Base-by-base conservation (phyloP, 2,797 vertebrate genomes). In the Ambastaia sidthimunki region DNA sequence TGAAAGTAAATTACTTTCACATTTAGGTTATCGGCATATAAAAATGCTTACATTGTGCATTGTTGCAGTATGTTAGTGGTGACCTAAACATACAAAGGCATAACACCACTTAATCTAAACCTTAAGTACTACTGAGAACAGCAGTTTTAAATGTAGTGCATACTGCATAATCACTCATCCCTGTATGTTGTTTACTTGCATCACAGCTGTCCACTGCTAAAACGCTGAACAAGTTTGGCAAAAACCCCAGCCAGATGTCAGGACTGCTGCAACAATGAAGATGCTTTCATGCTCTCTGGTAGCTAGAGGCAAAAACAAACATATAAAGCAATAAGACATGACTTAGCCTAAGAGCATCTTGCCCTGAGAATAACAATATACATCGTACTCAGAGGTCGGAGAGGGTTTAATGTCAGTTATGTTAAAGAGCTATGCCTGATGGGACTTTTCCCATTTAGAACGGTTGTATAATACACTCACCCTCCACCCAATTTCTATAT, bases 291-390 rank as follows among this genome's bases (percentile, higher is more conserved):
- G 48, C 59, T 72, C 34, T 54, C 7, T 66, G 34, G 21, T 72
- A 41, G 77, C 77, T 66, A 50, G 34, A 72, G 70, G 77, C 60
- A 48, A 66, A 60, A 72, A 73, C 68, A 78, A 72, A 66, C 60
- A 73, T 69, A n/a, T 47, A 77, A 70, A 80, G 77, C 44, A 80
- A 80, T 66, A 44, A 79, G 77, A 57, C 60, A 67, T 80, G 60
- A 72, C 70, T 73, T 47, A 19, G 34, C 77, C 70, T 66, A 47
- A 80, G 50, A 73, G 50, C 60, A 80, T 66, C 48, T 70, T 73
- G 77, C 23, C 48, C n/a, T 57, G 77, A 66, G 70, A 80, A 80
- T 57, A 73, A 73, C 69, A 69, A 54, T 66, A 65, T 19, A 66
- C 25, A 44, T 37, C 48, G 19, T 80, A 31, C 67, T 80, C 59